Evolutionary conservation across 92 coral and sea anemone species (phyloP).

Genomic region (Phymanthus crucifer): DNA sequence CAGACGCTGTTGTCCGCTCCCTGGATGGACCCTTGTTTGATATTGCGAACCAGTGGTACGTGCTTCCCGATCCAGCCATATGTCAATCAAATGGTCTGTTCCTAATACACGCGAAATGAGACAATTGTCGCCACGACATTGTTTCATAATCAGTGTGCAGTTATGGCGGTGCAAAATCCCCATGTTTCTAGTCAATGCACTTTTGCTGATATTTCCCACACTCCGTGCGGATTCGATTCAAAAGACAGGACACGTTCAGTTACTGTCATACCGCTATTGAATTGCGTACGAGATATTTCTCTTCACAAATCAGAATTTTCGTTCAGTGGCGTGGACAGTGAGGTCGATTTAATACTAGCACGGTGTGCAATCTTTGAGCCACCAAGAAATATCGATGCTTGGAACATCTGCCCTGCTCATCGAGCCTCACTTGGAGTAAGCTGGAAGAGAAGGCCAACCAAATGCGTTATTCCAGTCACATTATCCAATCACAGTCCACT

Average conservation of each 20-base stretch:
- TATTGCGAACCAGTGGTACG: too few relatives aligned
- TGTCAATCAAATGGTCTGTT: too few relatives aligned
- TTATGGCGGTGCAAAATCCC: too few relatives aligned
- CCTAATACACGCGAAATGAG: too few relatives aligned
- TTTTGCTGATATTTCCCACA: too few relatives aligned
- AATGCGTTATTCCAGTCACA: neutral
- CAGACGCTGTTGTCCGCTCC: too few relatives aligned
- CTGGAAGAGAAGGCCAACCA: constrained; percentile 16
- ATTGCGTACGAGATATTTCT: neutral
- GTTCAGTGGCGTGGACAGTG: neutral
- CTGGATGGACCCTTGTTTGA: too few relatives aligned
- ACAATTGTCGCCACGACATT: too few relatives aligned
- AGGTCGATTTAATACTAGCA: neutral
- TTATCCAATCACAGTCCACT: constrained; percentile 17
- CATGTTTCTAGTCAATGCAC: too few relatives aligned
- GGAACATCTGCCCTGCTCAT: constrained; percentile 24
- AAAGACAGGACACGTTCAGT: neutral
- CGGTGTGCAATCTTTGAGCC: neutral
- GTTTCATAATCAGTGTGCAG: too few relatives aligned
- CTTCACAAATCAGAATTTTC: neutral
- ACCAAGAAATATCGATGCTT: neutral
- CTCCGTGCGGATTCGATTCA: neutral
- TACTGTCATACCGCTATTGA: neutral
- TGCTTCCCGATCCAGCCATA: too few relatives aligned
- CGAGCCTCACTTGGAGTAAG: constrained; percentile 21